phyloP scores from a whole-genome alignment of 1,140 invertebrate genomes.

The Bombus superbus region DNA sequence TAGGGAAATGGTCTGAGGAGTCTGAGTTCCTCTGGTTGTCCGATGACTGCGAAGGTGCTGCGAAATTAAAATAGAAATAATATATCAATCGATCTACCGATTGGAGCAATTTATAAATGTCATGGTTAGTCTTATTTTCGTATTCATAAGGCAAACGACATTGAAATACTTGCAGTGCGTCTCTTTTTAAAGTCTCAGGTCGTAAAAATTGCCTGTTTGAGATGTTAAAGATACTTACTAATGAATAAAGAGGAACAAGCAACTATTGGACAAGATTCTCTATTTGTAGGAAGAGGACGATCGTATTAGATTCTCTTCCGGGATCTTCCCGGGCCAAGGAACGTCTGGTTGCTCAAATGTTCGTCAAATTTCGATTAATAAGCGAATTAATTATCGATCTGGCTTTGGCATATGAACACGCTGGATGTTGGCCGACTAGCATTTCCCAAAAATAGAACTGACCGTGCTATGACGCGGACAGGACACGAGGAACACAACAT shows the following conservation, averaged over 20 bases:
- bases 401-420: slow-evolving; percentile 54
- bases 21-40: slow-evolving; percentile 79
- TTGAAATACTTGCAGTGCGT: slow-evolving; percentile 8
- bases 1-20: slow-evolving; percentile 85
- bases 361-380: slow-evolving; percentile 33
- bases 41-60: slow-evolving; percentile 79
- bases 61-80: not conserved
- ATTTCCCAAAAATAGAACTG: slow-evolving; percentile 77
- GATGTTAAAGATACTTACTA: not conserved
- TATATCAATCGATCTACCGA: not conserved
- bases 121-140: not conserved
- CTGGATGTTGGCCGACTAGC: slow-evolving; percentile 72
- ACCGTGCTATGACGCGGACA: slow-evolving; percentile 63
- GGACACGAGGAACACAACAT: not conserved
- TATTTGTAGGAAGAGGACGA: not conserved
- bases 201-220: not conserved
- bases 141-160: not conserved
- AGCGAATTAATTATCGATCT: slow-evolving; percentile 52
- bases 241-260: not conserved
- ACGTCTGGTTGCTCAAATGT: not conserved
- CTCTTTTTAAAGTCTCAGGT: too few relatives aligned
- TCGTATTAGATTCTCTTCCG: not conserved
- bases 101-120: not conserved
- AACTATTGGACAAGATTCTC: not conserved
- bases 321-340: not conserved